Conservation (phyloP, 2,113 vertebrate genomes). For the Brachyistius frenatus region DNA sequence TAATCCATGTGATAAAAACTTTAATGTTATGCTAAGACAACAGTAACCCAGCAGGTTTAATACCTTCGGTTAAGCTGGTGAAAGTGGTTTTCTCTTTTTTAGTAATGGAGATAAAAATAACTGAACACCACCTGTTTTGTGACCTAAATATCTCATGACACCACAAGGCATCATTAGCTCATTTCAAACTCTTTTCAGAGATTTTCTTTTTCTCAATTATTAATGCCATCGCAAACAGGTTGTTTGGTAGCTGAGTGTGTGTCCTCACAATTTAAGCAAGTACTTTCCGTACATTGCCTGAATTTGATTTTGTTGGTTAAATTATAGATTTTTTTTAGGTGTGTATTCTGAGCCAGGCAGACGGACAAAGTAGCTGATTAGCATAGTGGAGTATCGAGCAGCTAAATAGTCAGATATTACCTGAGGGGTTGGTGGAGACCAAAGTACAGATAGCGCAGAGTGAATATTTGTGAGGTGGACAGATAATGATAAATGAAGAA, state of each 20-base stretch:
- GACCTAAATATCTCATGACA: conserved; percentile 14
- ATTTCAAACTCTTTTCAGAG: not conserved
- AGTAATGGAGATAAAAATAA: conserved; percentile 6
- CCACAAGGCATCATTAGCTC: not conserved
- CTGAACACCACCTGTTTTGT: conserved; percentile 4
- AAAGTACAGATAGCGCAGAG: no score
- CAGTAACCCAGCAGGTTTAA: not conserved
- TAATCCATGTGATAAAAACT: conserved; percentile 3
- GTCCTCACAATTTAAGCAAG: not conserved
- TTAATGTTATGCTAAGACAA: not conserved
- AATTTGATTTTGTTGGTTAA: not conserved
- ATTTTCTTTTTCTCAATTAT: conserved; percentile 8
- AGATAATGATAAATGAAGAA: no score
- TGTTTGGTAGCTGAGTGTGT: not conserved
- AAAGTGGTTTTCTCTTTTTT: not conserved
- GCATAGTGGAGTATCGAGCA: not conserved
- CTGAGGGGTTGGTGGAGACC: not conserved
- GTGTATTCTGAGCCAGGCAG: not conserved
- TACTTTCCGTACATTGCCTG: not conserved
- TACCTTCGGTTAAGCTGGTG: not conserved
- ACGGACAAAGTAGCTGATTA: not conserved
- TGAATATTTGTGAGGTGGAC: no score
- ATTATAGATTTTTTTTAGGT: not conserved
- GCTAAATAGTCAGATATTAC: not conserved
- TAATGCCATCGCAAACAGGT: not conserved